Conservation (phyloP, 2,797 vertebrate species). For the Sebastes goodei region DNA sequence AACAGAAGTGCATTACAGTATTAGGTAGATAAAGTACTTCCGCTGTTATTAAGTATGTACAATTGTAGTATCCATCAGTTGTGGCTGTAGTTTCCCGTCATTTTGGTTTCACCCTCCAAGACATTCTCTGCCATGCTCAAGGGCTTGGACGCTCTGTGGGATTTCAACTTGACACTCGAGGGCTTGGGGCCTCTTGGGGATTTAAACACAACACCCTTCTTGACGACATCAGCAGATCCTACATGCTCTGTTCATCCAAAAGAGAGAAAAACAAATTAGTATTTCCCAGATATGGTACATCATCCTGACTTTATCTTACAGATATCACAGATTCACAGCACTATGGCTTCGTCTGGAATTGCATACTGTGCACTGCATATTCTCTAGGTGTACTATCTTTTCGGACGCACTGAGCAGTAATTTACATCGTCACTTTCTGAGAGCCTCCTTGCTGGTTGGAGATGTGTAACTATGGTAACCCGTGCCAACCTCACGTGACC, state of each 20-base stretch:
- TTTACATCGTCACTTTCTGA: too few relatives aligned
- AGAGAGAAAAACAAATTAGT: not conserved
- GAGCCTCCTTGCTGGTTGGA: too few relatives aligned
- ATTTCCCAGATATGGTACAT: not conserved
- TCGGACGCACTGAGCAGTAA: too few relatives aligned
- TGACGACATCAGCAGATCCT: constrained; percentile 20
- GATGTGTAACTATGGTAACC: too few relatives aligned
- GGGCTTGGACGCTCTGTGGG: not conserved
- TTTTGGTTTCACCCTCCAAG: not conserved
- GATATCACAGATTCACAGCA: constrained; percentile 10
- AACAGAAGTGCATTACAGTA: not conserved
- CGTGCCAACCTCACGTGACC: too few relatives aligned
- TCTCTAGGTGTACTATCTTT: too few relatives aligned
- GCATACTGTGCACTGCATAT: too few relatives aligned
- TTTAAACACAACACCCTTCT: constrained; percentile 26
- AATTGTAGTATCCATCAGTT: constrained; percentile 37
- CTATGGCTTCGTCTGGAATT: not conserved
- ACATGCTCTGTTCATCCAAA: not conserved
- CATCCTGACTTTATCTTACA: not conserved
- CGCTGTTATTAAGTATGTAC: not conserved
- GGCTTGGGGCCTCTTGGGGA: not conserved
- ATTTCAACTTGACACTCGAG: not conserved
- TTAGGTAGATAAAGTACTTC: not conserved
- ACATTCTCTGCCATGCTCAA: not conserved
- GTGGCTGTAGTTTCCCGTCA: constrained; percentile 64